These are phyloP conservation scores for Rhadina sibilatrix DNA, from an alignment of 2,113 vertebrate genomes.

Conservation along the genomic window DNA sequence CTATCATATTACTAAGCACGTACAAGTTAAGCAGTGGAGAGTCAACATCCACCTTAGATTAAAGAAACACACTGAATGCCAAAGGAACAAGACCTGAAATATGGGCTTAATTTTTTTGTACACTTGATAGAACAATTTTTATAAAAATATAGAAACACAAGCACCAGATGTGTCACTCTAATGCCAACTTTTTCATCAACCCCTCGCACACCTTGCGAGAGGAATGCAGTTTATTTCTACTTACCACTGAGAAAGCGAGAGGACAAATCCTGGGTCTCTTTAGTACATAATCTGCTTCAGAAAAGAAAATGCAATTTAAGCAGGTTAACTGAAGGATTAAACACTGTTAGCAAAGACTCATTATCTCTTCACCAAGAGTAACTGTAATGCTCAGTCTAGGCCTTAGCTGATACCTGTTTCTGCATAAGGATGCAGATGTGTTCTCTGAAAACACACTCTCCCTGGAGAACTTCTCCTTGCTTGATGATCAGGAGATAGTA, in stretches of 20 bases:
- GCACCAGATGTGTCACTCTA: neutral
- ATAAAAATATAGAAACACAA: neutral
- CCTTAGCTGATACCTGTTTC: neutral
- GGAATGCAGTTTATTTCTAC: neutral
- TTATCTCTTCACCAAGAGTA: neutral
- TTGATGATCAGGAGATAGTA: neutral
- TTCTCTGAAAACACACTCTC: neutral
- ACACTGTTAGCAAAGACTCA: neutral
- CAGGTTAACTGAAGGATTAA: neutral
- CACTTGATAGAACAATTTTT: neutral
- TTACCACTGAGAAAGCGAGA: neutral
- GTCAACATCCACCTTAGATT: neutral
- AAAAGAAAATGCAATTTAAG: constrained; percentile 2
- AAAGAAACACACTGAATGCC: neutral
- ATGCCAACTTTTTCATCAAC: neutral
- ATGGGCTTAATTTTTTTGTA: neutral
- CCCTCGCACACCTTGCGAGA: neutral
- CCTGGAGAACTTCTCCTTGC: neutral
- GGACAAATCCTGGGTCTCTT: neutral
- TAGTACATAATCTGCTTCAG: neutral
- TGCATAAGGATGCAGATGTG: neutral
- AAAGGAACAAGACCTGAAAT: neutral
- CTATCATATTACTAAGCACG: neutral
- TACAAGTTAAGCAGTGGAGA: neutral
- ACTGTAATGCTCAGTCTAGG: neutral